Evolutionary conservation across 2,888 invertebrate genomes (phyloP), one percentile per base, ranked within the genome.

Genomic region (Seira ritae): DNA sequence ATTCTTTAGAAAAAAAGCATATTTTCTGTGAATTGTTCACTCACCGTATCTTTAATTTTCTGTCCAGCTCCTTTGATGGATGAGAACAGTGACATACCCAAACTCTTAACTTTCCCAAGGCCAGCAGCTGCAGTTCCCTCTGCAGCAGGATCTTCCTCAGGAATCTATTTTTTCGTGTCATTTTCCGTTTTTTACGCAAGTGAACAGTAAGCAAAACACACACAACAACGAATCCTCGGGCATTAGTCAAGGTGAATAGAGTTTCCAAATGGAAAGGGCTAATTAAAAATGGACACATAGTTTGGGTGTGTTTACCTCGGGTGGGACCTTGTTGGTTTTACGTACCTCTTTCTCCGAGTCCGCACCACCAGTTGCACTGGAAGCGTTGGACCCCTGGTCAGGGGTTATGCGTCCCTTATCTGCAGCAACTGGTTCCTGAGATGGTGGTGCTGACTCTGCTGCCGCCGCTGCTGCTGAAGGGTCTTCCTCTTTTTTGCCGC

Each of bases 11-110:
- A 92, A 92, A 84, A 65, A 50, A 37, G 20, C 60, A 4, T 77
- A 22, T 46, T 22, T 74, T 46, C 19, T 55, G 55, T 55, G 12
- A 8, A 31, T 31, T n/a, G 46, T n/a, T 42, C 19, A 60, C 77
- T 78, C 79, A 87, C 94, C 84, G 96, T 96, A 92, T 96, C 96
- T 91, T 95, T 96, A 87, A 97, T 96, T 89, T 95, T 95, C 90
- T 96, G 96, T 50, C 98, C 97, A 81, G 98, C 98, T 92, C 97
- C 98, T 92, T 97, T 98, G 89, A 98, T 97, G 88, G 98, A 97
- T 86, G 97, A 96, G 92, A 96, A 98, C 89, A 98, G 93, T 92
- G 97, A 97, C 91, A 94, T 97, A 88, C 97, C 97, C 90, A 97
- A 94, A 75, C 95, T 96, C 92, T 97, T 97, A 89, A 97, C 97